Percentiles rank a stretch among this genome's conserved stretches.
Conservation (phyloP, 2,888 invertebrate species). For the Meteorus cinctellus region DNA sequence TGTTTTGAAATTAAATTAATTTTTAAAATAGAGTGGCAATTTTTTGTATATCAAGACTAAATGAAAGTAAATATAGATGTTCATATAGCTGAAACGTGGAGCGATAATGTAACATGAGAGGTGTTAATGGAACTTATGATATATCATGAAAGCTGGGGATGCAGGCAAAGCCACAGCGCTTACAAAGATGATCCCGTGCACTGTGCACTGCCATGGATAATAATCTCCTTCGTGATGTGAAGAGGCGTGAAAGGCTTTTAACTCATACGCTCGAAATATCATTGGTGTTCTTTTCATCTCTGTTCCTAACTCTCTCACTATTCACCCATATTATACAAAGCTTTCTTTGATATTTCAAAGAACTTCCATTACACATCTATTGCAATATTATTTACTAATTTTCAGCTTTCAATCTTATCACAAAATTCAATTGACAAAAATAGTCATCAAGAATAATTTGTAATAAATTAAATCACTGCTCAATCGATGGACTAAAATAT, state of each 20-base stretch:
- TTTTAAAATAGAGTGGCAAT: constrained; percentile 54
- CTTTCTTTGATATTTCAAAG: background rate
- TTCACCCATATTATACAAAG: background rate
- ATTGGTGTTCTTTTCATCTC: constrained; percentile 9
- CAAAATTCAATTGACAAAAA: background rate
- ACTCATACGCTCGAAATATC: constrained; percentile 17
- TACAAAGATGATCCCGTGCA: constrained; percentile 37
- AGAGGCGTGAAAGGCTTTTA: constrained; percentile 23
- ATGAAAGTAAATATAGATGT: background rate
- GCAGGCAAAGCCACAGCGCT: constrained; percentile 26
- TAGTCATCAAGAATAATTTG: background rate
- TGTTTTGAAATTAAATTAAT: constrained; percentile 56
- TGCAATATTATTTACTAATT: background rate
- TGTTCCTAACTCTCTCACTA: background rate
- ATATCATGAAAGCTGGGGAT: constrained; percentile 55
- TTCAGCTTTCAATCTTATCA: background rate
- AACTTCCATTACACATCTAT: background rate
- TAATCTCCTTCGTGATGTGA: constrained; percentile 24
- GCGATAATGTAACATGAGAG: constrained; percentile 61
- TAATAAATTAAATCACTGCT: background rate
- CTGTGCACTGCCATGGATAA: constrained; percentile 4
- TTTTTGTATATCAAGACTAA: constrained; percentile 54
- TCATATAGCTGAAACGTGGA: constrained; percentile 62
- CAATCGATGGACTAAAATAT: background rate
- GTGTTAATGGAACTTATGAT: constrained; percentile 64